Conservation (phyloP, 2,888 invertebrate genomes). For the Tryphoninae sp. region DNA sequence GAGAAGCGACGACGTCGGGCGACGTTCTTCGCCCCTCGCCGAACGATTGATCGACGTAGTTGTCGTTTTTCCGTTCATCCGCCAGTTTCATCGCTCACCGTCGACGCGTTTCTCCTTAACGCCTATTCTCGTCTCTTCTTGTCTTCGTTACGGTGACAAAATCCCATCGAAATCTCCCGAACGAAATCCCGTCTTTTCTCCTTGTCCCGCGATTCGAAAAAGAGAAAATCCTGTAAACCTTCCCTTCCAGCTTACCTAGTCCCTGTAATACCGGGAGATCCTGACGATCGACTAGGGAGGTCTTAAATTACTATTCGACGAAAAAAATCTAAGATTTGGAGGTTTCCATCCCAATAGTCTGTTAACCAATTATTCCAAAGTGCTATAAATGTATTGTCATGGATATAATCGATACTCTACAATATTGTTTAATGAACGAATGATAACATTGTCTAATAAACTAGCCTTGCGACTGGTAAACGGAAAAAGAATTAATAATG, state of each 20-base stretch:
- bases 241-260: conserved; percentile 3
- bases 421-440: background rate
- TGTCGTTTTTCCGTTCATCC: conserved; percentile 42
- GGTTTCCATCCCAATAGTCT: background rate
- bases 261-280: conserved; percentile 3
- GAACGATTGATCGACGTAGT: conserved; percentile 56
- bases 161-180: conserved; percentile 24
- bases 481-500: background rate
- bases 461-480: background rate
- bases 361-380: background rate
- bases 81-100: conserved; percentile 40
- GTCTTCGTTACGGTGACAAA: conserved; percentile 38
- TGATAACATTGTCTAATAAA: background rate
- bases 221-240: background rate
- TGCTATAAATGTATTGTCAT: background rate
- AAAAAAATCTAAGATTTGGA: background rate
- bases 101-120: conserved; percentile 40
- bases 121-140: conserved; percentile 33
- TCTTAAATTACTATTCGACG: conserved; percentile 1
- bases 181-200: conserved; percentile 13
- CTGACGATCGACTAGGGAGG: background rate
- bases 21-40: conserved; percentile 46
- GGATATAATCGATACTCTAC: background rate
- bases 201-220: conserved; percentile 1
- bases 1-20: conserved; percentile 28